Evolutionary conservation across 2,888 invertebrate species (phyloP), one percentile per base, ranked within the genome.

Genomic region (Andrena hattorfiana): DNA sequence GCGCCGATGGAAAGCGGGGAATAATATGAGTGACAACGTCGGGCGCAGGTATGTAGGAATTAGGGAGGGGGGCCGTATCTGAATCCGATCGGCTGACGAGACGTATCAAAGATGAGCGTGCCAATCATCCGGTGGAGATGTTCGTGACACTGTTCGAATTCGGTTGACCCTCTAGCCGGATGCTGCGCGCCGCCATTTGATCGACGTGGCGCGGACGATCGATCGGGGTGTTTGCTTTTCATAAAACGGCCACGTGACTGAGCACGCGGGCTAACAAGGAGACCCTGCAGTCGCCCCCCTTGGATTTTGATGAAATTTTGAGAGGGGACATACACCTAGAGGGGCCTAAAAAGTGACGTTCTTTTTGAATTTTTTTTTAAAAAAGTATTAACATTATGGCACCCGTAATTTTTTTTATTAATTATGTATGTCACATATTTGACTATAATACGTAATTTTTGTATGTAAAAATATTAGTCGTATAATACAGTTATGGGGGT

Each of bases 1-100:
- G 51, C 10, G 30, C 23, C 54, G 42, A 23, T 32, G 32, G 54
- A 51, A 49, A 49, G 10, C n/a, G 28, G 49, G 62, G 72, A 62
- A 63, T 66, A 86, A 68, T 83, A 77, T 84, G 86, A 86, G 84
- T 86, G 86, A 86, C 86, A 86, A 72, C 67, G 86, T 86, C 86
- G 77, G 74, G 80, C 71, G 71, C 84, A 86, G 79, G 75, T 79
- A 84, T 71, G 60, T 73, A 86, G 79, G 72, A 84, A 77, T 84
- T 84, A 78, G 10, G 84, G 71, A n/a, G 2, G 35, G 42, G 42
- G 60, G 64, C 20, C 71, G 26, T 66, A 73, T 81, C 81, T 71
- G 84, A 72, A 79, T 81, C 51, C 71, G 77, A 86, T 81, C 77
- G 74, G 66, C 4, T 56, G 54, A 48, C 23, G 59, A 75, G 73